Evolutionary conservation across 2,797 vertebrate species (phyloP).

Genomic region (Erethizon dorsatum): DNA sequence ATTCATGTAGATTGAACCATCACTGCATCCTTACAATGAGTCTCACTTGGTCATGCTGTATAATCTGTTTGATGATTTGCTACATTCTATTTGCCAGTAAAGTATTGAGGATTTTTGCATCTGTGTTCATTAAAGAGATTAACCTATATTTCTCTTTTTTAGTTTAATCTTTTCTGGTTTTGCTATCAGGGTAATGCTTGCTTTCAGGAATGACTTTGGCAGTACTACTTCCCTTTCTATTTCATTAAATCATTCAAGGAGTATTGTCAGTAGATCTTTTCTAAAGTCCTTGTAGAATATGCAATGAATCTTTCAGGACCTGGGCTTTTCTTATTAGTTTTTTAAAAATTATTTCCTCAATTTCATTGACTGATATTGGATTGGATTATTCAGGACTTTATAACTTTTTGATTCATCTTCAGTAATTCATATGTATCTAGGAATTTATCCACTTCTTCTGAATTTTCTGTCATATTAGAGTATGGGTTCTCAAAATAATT

Average conservation of each 20-base stretch:
- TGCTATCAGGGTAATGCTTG: not conserved
- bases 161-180: not conserved
- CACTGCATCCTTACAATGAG: not conserved
- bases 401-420: not conserved
- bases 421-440: not conserved
- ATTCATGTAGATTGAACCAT: not conserved
- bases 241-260: not conserved
- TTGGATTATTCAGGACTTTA: not conserved
- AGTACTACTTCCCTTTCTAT: not conserved
- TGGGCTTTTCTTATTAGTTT: not conserved
- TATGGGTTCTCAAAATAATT: not conserved
- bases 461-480: not conserved
- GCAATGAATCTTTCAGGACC: not conserved
- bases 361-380: not conserved
- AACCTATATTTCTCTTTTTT: not conserved
- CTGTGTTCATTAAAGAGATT: not conserved
- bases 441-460: not conserved
- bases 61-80: not conserved
- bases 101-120: not conserved
- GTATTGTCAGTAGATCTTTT: not conserved
- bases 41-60: not conserved
- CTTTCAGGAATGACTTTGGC: not conserved
- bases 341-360: not conserved
- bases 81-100: not conserved
- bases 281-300: not conserved